Conservation (phyloP, 2,113 vertebrate species). For the Meriones unguiculatus region DNA sequence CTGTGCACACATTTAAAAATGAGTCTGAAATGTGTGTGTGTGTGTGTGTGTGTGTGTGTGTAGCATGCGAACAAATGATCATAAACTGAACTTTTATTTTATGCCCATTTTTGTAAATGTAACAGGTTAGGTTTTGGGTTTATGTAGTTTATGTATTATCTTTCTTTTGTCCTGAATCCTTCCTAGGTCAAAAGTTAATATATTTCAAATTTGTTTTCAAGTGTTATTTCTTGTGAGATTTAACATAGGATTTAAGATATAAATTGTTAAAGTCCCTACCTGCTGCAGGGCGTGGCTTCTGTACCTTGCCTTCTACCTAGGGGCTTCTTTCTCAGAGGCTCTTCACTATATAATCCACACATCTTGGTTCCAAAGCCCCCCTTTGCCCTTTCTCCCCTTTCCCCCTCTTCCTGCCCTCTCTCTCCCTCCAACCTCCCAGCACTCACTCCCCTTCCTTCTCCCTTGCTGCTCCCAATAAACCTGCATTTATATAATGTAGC, state of each 20-base stretch:
- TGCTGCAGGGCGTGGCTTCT: too few species aligned
- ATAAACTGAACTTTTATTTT: neutral
- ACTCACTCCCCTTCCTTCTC: too few species aligned
- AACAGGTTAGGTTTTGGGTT: neutral
- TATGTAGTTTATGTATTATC: neutral
- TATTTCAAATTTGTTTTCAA: neutral
- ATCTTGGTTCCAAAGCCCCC: too few species aligned
- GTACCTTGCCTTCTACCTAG: too few species aligned
- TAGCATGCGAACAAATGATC: neutral
- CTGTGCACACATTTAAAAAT: neutral
- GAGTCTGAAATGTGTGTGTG: neutral
- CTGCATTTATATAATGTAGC: too few species aligned
- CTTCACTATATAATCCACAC: too few species aligned
- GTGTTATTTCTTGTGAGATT: conserved; percentile 3
- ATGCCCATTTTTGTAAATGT: neutral
- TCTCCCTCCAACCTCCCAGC: too few species aligned
- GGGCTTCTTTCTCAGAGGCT: too few species aligned
- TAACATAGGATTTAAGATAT: conserved; percentile 40
- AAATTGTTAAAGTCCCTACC: neutral
- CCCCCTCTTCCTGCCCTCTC: too few species aligned
- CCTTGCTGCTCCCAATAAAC: too few species aligned
- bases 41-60: neutral
- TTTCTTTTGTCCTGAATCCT: neutral
- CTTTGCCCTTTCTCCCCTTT: too few species aligned
- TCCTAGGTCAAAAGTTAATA: conserved; percentile 29